Evolutionary conservation across 35 echinoderm and acorn worm species (phyloP).

Genomic region (Acanthaster planci): DNA sequence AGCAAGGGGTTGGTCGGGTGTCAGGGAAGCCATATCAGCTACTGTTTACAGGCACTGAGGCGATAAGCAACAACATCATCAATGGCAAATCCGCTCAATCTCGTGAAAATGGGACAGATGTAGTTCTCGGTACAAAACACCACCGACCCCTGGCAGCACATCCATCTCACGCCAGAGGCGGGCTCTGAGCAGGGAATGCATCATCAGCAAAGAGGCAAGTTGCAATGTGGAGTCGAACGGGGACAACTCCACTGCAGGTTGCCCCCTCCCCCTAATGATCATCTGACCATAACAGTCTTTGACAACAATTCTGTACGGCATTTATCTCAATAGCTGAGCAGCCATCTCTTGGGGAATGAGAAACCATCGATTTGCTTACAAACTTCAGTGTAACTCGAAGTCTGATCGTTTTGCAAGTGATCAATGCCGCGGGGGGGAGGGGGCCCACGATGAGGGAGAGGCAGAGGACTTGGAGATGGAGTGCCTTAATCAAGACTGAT

Average conservation of each 20-base stretch:
- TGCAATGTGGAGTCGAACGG: not conserved
- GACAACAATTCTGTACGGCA: not conserved
- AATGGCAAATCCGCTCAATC: conserved; percentile 21
- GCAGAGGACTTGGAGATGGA: not conserved
- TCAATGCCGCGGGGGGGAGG: too few relatives aligned
- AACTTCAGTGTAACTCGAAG: too few relatives aligned
- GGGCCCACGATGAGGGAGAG: not conserved
- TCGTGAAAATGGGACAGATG: not conserved
- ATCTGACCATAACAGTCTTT: not conserved
- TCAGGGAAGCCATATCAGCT: not conserved
- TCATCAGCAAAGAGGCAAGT: not conserved
- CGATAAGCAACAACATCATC: not conserved
- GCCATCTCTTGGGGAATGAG: too few relatives aligned
- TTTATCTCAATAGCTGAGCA: too few relatives aligned
- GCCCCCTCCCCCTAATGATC: not conserved
- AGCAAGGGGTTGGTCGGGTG: not conserved
- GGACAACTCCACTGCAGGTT: not conserved
- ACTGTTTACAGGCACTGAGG: not conserved
- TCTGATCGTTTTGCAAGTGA: too few relatives aligned
- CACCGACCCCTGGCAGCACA: not conserved
- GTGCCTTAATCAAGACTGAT: conserved; percentile 23
- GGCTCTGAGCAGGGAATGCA: not conserved
- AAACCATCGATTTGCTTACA: too few relatives aligned
- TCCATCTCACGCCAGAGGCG: not conserved
- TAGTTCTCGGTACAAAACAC: not conserved